phyloP scores from a whole-genome alignment of 2,888 invertebrate genomes.

The Drosophila atripex region DNA sequence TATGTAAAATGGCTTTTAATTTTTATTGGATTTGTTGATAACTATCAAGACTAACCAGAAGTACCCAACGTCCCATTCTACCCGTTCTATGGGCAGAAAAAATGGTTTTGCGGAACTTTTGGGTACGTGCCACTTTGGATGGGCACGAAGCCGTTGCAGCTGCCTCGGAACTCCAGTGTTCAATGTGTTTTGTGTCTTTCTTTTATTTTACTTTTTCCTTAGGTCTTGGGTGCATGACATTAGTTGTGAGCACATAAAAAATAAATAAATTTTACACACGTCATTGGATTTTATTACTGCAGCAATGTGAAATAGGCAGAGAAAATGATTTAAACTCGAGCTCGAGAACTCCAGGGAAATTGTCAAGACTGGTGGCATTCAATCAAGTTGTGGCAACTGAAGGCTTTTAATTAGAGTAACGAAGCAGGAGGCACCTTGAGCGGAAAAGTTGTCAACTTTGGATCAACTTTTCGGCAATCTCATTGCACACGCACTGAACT shows the following conservation, averaged over 20 bases:
- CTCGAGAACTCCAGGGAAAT: neutral
- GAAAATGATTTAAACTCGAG: constrained; percentile 65
- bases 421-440: constrained; percentile 10
- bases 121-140: constrained; percentile 57
- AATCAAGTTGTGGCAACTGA: constrained; percentile 49
- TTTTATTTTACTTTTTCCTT: constrained; percentile 6
- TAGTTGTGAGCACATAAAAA: constrained; percentile 75
- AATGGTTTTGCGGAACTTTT: constrained; percentile 76
- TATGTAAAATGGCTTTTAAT: neutral
- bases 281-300: constrained; percentile 78
- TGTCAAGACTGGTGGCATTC: constrained; percentile 42
- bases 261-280: constrained; percentile 75
- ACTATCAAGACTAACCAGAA: too few species aligned
- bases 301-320: constrained; percentile 51
- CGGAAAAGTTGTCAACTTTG: constrained; percentile 31
- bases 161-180: constrained; percentile 38
- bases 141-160: constrained; percentile 60
- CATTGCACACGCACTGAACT: constrained; percentile 55
- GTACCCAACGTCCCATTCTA: neutral
- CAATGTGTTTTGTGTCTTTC: constrained; percentile 34
- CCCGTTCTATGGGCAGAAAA: constrained; percentile 32
- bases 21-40: too few species aligned
- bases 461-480: constrained; percentile 55
- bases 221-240: constrained; percentile 46
- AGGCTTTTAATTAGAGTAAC: constrained; percentile 36